A percentile compares a stretch with the other conserved stretches of the same genome.
phyloP scores from a whole-genome alignment of 2,888 invertebrate species.

The Synergus umbraculus region DNA sequence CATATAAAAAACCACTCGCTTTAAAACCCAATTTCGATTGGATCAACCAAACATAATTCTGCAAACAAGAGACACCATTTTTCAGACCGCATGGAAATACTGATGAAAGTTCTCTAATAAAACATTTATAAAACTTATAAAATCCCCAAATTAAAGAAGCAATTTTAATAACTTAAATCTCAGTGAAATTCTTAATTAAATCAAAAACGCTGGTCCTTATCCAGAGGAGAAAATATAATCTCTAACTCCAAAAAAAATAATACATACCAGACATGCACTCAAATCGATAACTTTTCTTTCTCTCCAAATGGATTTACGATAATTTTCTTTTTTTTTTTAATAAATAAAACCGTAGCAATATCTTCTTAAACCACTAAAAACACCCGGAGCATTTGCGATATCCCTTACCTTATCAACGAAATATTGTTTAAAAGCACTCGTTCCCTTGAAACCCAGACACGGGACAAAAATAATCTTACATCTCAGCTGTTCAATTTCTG shows the following conservation, averaged over 20 bases:
- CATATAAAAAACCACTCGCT: neutral
- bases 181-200: neutral
- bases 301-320: neutral
- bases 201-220: neutral
- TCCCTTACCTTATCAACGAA: slow-evolving; percentile 53
- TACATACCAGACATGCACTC: neutral
- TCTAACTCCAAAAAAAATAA: neutral
- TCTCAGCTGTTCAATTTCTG: neutral
- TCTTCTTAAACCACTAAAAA: neutral
- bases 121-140: neutral
- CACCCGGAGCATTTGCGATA: neutral
- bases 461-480: neutral
- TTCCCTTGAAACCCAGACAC: slow-evolving; percentile 40
- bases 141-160: neutral
- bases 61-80: neutral
- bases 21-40: neutral
- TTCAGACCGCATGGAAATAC: neutral
- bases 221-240: neutral
- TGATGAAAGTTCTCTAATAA: neutral
- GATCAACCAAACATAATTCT: neutral
- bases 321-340: too few species aligned
- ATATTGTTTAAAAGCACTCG: slow-evolving; percentile 65
- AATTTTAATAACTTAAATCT: neutral
- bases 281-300: neutral
- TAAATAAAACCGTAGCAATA: neutral